Conservation (phyloP, 1,140 invertebrate species). For the Lethocerus indicus region DNA sequence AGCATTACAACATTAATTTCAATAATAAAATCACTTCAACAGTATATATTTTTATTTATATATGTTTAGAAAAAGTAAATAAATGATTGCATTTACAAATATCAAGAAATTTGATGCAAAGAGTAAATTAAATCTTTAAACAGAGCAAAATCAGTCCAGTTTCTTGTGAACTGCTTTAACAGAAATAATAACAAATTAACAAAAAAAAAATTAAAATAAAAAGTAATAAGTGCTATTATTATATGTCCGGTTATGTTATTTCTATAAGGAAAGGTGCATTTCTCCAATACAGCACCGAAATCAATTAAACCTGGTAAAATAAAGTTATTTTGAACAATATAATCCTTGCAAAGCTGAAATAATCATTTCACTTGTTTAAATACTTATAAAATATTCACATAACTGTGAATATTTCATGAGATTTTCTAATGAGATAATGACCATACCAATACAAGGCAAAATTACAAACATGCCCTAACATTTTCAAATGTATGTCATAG, state of each 20-base stretch:
- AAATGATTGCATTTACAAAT: neutral
- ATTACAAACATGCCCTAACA: too few species aligned
- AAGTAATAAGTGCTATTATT: conserved; percentile 8
- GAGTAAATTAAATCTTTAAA: conserved; percentile 9
- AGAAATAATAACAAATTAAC: conserved; percentile 4
- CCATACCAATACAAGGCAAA: neutral
- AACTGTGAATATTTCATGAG: too few species aligned
- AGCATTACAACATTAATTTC: neutral
- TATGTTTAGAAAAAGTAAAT: conserved; percentile 6
- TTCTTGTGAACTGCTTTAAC: too few species aligned
- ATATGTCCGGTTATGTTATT: conserved; percentile 4
- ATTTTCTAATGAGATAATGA: neutral
- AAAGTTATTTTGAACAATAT: too few species aligned
- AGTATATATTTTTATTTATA: neutral
- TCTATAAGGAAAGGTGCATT: conserved; percentile 5
- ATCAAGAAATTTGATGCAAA: conserved; percentile 6
- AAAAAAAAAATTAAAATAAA: conserved; percentile 11
- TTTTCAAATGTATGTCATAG: too few species aligned
- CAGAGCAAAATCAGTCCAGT: conserved; percentile 9
- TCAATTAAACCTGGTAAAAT: too few species aligned
- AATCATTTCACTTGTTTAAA: too few species aligned
- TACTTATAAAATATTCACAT: too few species aligned
- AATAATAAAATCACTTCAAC: neutral
- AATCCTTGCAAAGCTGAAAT: too few species aligned
- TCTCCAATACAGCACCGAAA: too few species aligned